Percentiles rank a stretch among this genome's conserved stretches.
Evolutionary conservation across 2,797 vertebrate species (phyloP).

Genomic region (Clamator glandarius): DNA sequence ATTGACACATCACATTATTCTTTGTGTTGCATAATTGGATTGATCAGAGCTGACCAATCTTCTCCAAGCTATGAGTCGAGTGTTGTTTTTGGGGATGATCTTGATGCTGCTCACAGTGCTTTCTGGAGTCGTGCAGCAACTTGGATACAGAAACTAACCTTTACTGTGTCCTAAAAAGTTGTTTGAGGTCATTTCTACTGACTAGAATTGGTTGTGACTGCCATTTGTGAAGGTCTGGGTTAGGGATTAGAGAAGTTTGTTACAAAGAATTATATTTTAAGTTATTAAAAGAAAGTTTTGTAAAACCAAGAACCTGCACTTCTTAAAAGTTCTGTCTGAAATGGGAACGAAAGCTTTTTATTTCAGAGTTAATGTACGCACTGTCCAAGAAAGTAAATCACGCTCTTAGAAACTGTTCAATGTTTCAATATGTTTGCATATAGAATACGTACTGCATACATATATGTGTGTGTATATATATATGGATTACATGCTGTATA

Average conservation of each 20-base stretch:
- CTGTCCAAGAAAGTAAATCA: neutral
- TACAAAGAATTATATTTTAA: accelerated
- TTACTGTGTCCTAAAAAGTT: neutral
- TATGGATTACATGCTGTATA: neutral
- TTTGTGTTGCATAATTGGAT: neutral
- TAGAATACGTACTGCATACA: no score
- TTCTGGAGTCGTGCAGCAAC: neutral
- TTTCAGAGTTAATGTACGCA: neutral
- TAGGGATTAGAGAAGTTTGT: neutral
- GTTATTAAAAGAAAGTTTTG: neutral
- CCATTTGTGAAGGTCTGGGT: neutral
- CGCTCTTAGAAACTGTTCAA: neutral
- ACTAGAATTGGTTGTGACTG: neutral
- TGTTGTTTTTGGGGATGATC: neutral
- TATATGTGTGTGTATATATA: no score
- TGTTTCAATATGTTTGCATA: neutral
- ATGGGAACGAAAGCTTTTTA: neutral
- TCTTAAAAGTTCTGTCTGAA: neutral
- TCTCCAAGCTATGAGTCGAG: slow-evolving; percentile 30
- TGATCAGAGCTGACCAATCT: slow-evolving; percentile 36
- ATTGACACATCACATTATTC: neutral
- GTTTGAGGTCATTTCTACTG: neutral
- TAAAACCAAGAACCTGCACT: neutral
- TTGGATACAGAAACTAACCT: neutral
- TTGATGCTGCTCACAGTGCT: neutral